Conservation (phyloP, 2,797 vertebrate species). For the Leptoclinus maculatus region DNA sequence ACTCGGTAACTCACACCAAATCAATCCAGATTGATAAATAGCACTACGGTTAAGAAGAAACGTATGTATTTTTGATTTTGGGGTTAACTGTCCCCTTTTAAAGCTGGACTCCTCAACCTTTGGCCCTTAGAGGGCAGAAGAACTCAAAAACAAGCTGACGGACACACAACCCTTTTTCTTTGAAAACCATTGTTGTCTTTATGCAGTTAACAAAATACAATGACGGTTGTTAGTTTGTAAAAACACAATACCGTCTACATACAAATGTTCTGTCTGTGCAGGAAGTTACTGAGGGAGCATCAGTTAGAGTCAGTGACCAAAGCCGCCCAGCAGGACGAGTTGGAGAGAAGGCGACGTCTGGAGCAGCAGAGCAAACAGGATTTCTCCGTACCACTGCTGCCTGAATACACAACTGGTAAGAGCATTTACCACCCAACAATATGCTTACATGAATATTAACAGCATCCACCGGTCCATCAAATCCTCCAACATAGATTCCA, state of each 20-base stretch:
- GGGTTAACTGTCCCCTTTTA: no score
- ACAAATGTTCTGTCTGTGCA: constrained; percentile 56
- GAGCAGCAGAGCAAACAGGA: constrained; percentile 91
- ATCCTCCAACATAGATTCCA: neutral
- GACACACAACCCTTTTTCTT: no score
- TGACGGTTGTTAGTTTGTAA: neutral
- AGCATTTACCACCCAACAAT: neutral
- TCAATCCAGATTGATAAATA: no score
- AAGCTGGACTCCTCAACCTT: neutral
- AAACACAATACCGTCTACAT: neutral
- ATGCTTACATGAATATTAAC: neutral
- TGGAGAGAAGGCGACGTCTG: constrained; percentile 91
- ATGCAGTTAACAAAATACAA: neutral
- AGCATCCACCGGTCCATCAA: neutral
- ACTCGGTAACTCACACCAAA: no score
- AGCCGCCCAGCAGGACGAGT: constrained; percentile 94
- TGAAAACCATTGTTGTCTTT: neutral
- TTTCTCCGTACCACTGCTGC: constrained; percentile 84
- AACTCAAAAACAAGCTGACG: neutral
- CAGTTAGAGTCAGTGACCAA: constrained; percentile 95
- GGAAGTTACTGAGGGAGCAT: constrained; percentile 94
- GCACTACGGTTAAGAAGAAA: no score
- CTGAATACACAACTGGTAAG: constrained; percentile 89
- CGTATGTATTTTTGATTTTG: no score
- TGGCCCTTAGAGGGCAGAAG: neutral